Evolutionary conservation across 1,140 invertebrate genomes (phyloP).

Genomic region (Ips nitidus): DNA sequence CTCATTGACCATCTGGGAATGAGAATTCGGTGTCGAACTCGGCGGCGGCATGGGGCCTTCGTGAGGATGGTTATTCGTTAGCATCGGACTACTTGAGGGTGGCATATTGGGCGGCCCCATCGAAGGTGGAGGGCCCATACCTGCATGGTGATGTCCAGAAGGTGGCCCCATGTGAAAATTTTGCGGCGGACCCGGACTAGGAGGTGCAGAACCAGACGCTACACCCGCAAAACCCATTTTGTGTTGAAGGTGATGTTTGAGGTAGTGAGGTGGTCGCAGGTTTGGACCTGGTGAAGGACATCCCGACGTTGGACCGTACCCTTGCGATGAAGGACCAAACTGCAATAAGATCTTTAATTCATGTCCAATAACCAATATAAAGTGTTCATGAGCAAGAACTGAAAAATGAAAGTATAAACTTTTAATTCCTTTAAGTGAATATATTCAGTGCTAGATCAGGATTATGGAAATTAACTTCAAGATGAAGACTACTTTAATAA

Average conservation of each 20-base stretch:
- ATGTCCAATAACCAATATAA: background rate
- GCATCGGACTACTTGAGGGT: conserved; percentile 48
- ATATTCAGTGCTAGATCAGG: no score
- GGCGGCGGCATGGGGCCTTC: conserved; percentile 63
- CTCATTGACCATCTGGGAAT: conserved; percentile 55
- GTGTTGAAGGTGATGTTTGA: conserved; percentile 70
- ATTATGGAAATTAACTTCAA: no score
- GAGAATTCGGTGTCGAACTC: conserved; percentile 62
- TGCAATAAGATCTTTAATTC: conserved; percentile 7
- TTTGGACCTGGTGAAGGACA: conserved; percentile 48
- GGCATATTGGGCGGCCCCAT: conserved; percentile 58
- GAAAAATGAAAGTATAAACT: background rate
- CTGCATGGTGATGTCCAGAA: conserved; percentile 54
- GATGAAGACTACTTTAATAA: no score
- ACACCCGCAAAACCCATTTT: conserved; percentile 60
- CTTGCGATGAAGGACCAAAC: conserved; percentile 50
- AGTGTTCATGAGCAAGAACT: background rate
- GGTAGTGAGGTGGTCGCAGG: conserved; percentile 60
- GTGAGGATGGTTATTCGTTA: conserved; percentile 55
- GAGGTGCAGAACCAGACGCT: conserved; percentile 58
- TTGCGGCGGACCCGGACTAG: conserved; percentile 59
- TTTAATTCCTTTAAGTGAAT: no score
- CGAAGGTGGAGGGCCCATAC: conserved; percentile 57
- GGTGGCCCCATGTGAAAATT: conserved; percentile 61
- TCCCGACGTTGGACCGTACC: conserved; percentile 55